phyloP scores from a whole-genome alignment of 2,888 invertebrate genomes.

The Drosophila subquinaria region DNA sequence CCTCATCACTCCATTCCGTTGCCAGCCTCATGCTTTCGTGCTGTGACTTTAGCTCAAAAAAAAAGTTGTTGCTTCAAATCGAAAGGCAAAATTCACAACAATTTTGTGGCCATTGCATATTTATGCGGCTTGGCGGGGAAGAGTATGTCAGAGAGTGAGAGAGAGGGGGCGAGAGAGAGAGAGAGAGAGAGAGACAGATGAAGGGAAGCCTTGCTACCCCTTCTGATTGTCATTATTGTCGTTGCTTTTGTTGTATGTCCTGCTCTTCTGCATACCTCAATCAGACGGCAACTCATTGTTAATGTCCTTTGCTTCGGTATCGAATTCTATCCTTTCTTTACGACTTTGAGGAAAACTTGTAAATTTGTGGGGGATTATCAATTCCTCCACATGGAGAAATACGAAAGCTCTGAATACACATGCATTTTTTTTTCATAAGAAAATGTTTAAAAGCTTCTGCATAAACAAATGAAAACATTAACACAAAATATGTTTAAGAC shows the following conservation, averaged over 20 bases:
- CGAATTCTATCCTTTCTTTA: background rate
- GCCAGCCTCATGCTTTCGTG: conserved; percentile 3
- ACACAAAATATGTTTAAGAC: too few relatives aligned
- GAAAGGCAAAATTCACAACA: conserved; percentile 51
- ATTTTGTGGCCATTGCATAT: conserved; percentile 61
- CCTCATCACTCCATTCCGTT: background rate
- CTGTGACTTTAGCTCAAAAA: conserved; percentile 20
- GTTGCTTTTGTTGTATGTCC: background rate
- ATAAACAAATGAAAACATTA: too few relatives aligned
- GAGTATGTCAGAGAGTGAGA: background rate
- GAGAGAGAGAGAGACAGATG: too few relatives aligned
- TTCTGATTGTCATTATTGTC: conserved; percentile 21
- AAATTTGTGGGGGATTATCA: background rate
- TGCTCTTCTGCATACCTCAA: conserved; percentile 33
- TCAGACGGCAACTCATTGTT: conserved; percentile 42
- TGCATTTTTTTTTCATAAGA: too few relatives aligned
- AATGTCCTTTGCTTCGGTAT: conserved; percentile 28
- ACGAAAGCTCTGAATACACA: too few relatives aligned
- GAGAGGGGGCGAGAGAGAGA: background rate
- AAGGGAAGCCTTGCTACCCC: conserved; percentile 13
- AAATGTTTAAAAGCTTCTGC: too few relatives aligned
- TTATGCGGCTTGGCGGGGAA: conserved; percentile 28
- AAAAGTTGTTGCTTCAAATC: conserved; percentile 27
- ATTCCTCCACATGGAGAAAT: background rate
- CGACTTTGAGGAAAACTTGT: conserved; percentile 11